Evolutionary conservation across 1,140 invertebrate genomes (phyloP).

Genomic region (Tribolium castaneum): DNA sequence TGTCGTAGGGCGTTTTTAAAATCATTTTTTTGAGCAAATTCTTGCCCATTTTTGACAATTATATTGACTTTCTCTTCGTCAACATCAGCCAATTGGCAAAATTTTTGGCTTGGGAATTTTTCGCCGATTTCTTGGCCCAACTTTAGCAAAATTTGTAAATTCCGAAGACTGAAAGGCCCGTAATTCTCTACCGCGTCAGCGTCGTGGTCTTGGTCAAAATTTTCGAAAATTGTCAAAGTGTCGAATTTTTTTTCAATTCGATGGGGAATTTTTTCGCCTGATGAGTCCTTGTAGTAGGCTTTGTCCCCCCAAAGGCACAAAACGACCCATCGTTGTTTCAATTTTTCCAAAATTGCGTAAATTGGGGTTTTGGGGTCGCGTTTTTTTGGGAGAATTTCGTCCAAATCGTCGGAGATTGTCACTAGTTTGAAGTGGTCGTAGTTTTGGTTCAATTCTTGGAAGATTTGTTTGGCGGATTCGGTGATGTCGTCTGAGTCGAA

Average conservation of each 20-base stretch:
- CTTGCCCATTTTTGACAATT: background rate
- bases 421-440: too few species aligned
- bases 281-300: background rate
- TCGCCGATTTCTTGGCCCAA: background rate
- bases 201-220: background rate
- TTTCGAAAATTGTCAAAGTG: background rate
- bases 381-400: too few species aligned
- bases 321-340: too few species aligned
- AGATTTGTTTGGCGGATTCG: too few species aligned
- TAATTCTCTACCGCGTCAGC: background rate
- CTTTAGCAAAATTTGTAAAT: background rate
- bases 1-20: background rate
- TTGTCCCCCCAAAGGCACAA: too few species aligned
- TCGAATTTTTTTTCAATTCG: background rate
- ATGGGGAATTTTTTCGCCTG: background rate
- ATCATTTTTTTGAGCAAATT: background rate
- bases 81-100: background rate
- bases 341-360: too few species aligned
- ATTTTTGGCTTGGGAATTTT: background rate
- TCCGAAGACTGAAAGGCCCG: background rate
- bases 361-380: too few species aligned
- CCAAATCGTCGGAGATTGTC: too few species aligned
- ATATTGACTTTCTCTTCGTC: background rate
- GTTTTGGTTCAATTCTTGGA: too few species aligned
- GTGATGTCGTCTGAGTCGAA: too few species aligned